Conservation (phyloP, 2,888 invertebrate genomes). For the Drosophila conformis region DNA sequence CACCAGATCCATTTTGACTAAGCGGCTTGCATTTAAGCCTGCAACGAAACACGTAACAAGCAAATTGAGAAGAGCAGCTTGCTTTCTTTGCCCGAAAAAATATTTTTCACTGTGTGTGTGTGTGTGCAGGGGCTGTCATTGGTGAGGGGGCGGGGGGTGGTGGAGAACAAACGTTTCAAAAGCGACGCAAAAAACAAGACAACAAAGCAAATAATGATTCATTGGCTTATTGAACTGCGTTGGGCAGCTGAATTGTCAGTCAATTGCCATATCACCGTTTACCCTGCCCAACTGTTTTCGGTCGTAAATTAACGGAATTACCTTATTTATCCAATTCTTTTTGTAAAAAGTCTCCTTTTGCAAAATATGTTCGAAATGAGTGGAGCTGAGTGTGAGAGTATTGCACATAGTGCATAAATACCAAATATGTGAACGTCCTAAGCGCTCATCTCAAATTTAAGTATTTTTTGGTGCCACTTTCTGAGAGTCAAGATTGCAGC, state of each 20-base stretch:
- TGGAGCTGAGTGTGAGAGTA: constrained; percentile 32
- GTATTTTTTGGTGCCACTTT: constrained; percentile 24
- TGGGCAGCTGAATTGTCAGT: constrained; percentile 7
- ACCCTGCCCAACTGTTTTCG: constrained; percentile 18
- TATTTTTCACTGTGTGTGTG: constrained; percentile 43
- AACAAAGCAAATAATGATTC: constrained; percentile 53
- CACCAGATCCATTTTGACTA: constrained; percentile 85
- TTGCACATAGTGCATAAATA: background rate
- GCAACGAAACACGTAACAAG: constrained; percentile 50
- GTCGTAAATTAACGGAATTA: constrained; percentile 39
- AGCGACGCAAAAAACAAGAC: constrained; percentile 57
- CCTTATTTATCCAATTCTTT: constrained; percentile 57
- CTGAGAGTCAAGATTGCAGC: background rate
- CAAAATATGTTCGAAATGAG: constrained; percentile 53
- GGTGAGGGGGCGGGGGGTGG: background rate
- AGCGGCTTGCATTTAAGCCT: constrained; percentile 55
- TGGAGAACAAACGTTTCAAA: constrained; percentile 20
- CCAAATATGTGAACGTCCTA: background rate
- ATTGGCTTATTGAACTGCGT: constrained; percentile 6
- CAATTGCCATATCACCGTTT: constrained; percentile 40
- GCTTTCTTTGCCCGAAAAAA: constrained; percentile 15
- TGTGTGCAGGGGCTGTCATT: background rate
- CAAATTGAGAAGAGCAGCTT: constrained; percentile 30
- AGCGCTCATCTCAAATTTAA: background rate
- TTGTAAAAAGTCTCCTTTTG: constrained; percentile 48